Conservation (phyloP, 2,113 vertebrate genomes). For the Phrynocephalus versicolor region DNA sequence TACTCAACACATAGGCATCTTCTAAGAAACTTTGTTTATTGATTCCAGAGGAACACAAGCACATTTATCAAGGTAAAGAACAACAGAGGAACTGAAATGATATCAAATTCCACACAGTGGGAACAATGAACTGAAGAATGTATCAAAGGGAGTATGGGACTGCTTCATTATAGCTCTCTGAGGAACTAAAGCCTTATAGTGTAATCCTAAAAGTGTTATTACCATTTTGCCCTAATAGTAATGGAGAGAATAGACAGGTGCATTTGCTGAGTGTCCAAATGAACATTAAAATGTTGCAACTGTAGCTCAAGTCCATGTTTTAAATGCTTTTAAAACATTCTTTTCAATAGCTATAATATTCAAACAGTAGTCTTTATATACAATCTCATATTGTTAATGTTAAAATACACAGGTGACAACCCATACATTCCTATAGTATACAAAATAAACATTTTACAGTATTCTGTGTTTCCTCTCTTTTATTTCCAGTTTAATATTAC, state of each 20-base stretch:
- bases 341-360: background rate
- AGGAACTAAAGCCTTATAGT: background rate
- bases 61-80: too few species aligned
- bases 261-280: too few species aligned
- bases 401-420: background rate
- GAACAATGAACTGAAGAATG: too few species aligned
- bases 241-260: too few species aligned
- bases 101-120: too few species aligned
- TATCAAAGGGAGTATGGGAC: too few species aligned
- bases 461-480: background rate
- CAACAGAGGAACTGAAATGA: too few species aligned
- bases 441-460: background rate
- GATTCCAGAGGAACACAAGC: too few species aligned
- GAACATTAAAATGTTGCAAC: background rate
- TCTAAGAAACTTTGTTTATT: too few species aligned
- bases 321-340: background rate
- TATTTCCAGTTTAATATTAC: background rate
- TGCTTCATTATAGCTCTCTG: background rate
- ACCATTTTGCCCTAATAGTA: too few species aligned
- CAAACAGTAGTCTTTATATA: conserved; percentile 1
- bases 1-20: too few species aligned
- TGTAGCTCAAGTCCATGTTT: background rate
- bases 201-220: too few species aligned
- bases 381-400: background rate
- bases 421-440: background rate